Conservation (phyloP, 2,797 vertebrate genomes). For the Poecilia velifera region DNA sequence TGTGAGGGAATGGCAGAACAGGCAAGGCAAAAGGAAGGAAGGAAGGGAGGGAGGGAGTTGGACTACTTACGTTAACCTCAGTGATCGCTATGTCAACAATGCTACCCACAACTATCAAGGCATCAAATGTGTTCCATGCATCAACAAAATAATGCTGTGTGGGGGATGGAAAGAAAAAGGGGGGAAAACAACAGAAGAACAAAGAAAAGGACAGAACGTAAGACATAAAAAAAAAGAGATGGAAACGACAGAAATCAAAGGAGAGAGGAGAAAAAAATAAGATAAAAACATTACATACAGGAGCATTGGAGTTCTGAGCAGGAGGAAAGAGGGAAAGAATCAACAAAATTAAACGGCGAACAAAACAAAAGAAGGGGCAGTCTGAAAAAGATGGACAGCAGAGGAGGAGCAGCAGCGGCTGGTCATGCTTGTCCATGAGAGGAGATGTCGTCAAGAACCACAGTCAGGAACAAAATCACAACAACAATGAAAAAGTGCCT, state of each 20-base stretch:
- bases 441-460: constrained; percentile 74
- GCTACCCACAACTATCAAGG: constrained; percentile 99
- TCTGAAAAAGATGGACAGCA: constrained; percentile 75
- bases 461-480: constrained; percentile 68
- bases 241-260: constrained; percentile 76
- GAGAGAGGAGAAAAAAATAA: constrained; percentile 80
- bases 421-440: constrained; percentile 80
- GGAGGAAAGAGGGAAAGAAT: constrained; percentile 76
- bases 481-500: constrained; percentile 52
- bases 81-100: constrained; percentile 99
- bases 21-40: constrained; percentile 78
- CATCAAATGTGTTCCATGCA: constrained; percentile 99
- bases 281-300: constrained; percentile 84
- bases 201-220: constrained; percentile 75
- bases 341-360: constrained; percentile 60
- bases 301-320: constrained; percentile 74
- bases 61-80: constrained; percentile 99
- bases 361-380: constrained; percentile 65
- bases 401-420: constrained; percentile 75
- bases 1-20: constrained; percentile 71
- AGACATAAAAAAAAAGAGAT: constrained; percentile 82
- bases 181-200: constrained; percentile 65
- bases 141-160: constrained; percentile 99
- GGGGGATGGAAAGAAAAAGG: constrained; percentile 77
- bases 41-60: constrained; percentile 83